Evolutionary conservation across 2,888 invertebrate species (phyloP), one percentile per base, ranked within the genome.

Genomic region (Euproctis similis): DNA sequence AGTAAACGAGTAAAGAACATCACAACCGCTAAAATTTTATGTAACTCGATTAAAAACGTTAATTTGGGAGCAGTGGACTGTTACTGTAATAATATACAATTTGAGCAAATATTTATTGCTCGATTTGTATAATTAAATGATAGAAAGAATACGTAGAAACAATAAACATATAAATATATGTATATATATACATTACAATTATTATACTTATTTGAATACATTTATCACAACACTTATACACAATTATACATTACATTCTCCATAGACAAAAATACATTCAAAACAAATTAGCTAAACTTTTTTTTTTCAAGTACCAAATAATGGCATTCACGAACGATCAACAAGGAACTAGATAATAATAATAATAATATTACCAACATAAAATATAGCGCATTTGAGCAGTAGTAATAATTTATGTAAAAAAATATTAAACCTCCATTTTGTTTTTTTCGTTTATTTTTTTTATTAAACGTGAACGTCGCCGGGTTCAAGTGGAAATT

Each of bases 201-300:
- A n/a, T n/a, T n/a, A n/a, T n/a, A n/a, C n/a, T n/a, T n/a, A n/a
- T n/a, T n/a, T n/a, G n/a, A n/a, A n/a, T 65, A 68, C 69, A 71
- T 66, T 57, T 74, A 81, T 82, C 82, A 81, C 81, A 81, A 80
- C 80, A 78, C 77, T 69, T 68, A 82, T 71, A 68, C 74, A 77
- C 60, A 63, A 46, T 51, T 63, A n/a, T n/a, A n/a, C n/a, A n/a
- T n/a, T n/a, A n/a, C n/a, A n/a, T n/a, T n/a, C 43, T 56, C 52
- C 52, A 53, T 64, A 68, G 50, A 63, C 58, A 25, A 26, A 59
- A 66, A 66, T 56, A 42, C 37, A 68, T 55, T 65, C 53, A 40
- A 68, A 67, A 67, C 66, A 67, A 72, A 69, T 58, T 65, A 53
- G 23, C 42, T 42, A 41, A 54, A 62, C 52, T 64, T 52, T n/a